Base-by-base conservation (phyloP, 2,113 vertebrate genomes). In the Paedocypris sp. region DNA sequence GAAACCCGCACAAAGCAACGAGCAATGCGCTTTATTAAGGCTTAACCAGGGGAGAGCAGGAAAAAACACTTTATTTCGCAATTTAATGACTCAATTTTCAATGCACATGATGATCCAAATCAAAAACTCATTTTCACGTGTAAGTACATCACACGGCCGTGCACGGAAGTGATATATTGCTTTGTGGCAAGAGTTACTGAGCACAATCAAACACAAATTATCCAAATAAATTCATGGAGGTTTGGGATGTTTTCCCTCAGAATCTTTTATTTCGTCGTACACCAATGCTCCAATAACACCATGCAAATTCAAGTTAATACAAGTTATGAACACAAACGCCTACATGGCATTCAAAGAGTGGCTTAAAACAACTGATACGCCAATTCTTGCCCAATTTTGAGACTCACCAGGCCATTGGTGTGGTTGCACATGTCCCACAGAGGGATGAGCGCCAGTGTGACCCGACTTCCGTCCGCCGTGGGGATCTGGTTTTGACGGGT, bases 401-500 rank as follows among this genome's bases (percentile, higher is more conserved):
- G 3, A 64, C 76, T 87, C 82, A 97, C 95, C 91, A 98, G 86
- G 69, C 94, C 95, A 4, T 91, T 97, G 65, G 90, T 98, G 82
- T 99, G 95, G 79, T 98, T 99, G 67, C 95, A 97, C 95, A 99
- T 97, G 80, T 99, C 94, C 95, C 95, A 99, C 3, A 99, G 75
- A 3, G 93, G 94, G 75, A 99, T 99, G 18, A 99, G 86, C 25
- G 95, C 94, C 78, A 98, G 80, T 7, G 91, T 99, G 77, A 99
- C 89, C 28, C 86, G 85, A 69, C 90, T 92, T 45, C 94, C 95
- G 1, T 99, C 95, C 80, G 96, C 92, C 5, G 93, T 96, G 13
- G 95, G 95, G 69, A 98, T 97, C 74, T 99, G 94, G 78, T 99
- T 99, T 79, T 99, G 95, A 13, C 95, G 87, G 2, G 95, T 97